A percentile compares a stretch with the other conserved stretches of the same genome.
phyloP scores from a whole-genome alignment of 2,113 vertebrate species.

The Hippolais icterina region DNA sequence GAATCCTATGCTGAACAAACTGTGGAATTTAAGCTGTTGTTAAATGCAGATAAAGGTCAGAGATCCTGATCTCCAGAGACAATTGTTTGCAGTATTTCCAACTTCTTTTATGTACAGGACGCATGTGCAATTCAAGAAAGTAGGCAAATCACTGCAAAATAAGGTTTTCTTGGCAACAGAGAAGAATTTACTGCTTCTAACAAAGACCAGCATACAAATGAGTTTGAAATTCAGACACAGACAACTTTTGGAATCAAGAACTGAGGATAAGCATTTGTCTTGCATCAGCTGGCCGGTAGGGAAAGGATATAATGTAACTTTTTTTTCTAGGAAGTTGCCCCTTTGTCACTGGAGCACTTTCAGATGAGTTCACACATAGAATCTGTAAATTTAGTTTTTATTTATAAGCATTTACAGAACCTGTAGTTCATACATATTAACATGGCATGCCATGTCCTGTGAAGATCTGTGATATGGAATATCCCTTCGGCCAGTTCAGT shows the following conservation, averaged over 20 bases:
- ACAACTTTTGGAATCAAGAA: background rate
- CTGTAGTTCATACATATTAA: background rate
- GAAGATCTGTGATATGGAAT: rapidly evolving
- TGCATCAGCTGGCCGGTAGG: background rate
- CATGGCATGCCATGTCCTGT: too few species aligned
- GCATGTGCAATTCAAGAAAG: conserved; percentile 28
- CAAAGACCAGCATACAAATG: conserved; percentile 48
- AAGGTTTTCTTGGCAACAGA: conserved; percentile 56
- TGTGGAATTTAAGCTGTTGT: conserved; percentile 51
- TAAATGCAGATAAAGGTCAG: conserved; percentile 62
- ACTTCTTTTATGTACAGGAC: conserved; percentile 41
- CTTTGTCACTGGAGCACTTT: background rate
- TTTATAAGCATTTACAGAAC: background rate
- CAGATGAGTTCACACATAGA: background rate
- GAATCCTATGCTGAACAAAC: conserved; percentile 36
- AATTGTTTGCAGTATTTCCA: conserved; percentile 26
- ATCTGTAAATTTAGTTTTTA: background rate
- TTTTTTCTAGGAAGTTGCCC: background rate
- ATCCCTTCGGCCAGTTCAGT: background rate
- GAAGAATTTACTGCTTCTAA: conserved; percentile 50
- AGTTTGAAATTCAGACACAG: conserved; percentile 21
- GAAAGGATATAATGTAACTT: background rate
- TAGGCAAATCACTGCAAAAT: conserved; percentile 38
- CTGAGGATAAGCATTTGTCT: background rate
- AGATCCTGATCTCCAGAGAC: conserved; percentile 35